Base-by-base conservation (phyloP, 1,140 invertebrate species). In the Lanistes nyassanus region DNA sequence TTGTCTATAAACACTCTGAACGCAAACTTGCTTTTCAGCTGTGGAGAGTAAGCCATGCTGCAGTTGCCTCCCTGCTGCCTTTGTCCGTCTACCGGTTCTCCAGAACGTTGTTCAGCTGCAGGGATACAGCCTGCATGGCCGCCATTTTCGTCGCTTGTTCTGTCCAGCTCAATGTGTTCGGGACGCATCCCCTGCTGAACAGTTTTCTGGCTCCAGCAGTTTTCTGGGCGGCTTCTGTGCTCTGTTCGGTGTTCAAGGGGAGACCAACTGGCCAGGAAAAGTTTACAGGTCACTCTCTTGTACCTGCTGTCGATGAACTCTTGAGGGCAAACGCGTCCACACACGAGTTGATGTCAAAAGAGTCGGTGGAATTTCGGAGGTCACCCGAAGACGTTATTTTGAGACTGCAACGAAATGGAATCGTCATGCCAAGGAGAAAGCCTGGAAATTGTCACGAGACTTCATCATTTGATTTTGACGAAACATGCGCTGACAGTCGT, bases 151-250 rank as follows among this genome's bases (percentile, higher is more conserved):
- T 69, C 21, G 77, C 84, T 13, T 80, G 76, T 66, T 84, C 82
- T 19, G 65, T 79, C 13, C 85, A 81, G 65, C 75, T 88, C 1
- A 76, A 78, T 1, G 80, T 86, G 21, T 76, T 87, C 29, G 85
- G 84, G 21, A 86, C 86, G 19, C 85, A 86, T 58, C 81, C 86
- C 1, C 79, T 87, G 16, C 77, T 85, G n/a, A 84, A 85, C 74
- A 86, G 85, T 65, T 83, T 87, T 67, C 64, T 84, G 21, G 75
- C 83, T 3, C 82, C 86, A 19, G 75, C 82, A 55, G 29, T 88
- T 7, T 83, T 87, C 67, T 65, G 78, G 34, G 53, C 68, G 55
- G 42, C 70, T 16, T 58, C 51, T 0, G 26, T 72, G 16, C 34
- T 39, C 23, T 56, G 55, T 26, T 39, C 60, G 31, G 34, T 62